phyloP scores from a whole-genome alignment of 2,888 invertebrate species.

The Alviniconcha strummeri region DNA sequence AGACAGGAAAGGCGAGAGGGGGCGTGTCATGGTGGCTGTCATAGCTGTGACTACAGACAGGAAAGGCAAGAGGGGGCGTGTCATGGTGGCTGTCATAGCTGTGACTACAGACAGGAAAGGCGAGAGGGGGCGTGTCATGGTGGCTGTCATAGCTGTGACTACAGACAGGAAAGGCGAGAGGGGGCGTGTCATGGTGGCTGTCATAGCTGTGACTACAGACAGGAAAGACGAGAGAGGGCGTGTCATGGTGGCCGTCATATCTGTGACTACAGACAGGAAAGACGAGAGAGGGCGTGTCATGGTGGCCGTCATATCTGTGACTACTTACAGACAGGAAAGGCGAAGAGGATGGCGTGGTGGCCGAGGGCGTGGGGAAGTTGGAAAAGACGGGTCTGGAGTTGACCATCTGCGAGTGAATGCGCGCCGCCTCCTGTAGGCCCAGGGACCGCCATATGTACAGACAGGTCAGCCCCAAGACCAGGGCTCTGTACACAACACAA shows the following conservation, averaged over 20 bases:
- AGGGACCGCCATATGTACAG: conserved; percentile 26
- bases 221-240: too few species aligned
- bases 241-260: too few species aligned
- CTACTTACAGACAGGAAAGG: conserved; percentile 16
- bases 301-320: background rate
- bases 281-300: background rate
- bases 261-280: too few species aligned
- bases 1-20: too few species aligned
- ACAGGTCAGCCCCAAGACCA: conserved; percentile 13
- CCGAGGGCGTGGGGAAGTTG: conserved; percentile 11
- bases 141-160: background rate
- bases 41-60: too few species aligned
- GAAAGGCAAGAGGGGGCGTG: too few species aligned
- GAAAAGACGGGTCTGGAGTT: conserved; percentile 30
- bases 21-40: too few species aligned
- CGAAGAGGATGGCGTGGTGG: background rate
- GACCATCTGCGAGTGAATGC: conserved; percentile 20
- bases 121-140: too few species aligned
- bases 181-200: too few species aligned
- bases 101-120: too few species aligned
- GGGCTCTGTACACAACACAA: conserved; percentile 1
- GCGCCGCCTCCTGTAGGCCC: conserved; percentile 21
- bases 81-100: too few species aligned
- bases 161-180: background rate
- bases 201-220: too few species aligned